Evolutionary conservation across 2,797 vertebrate species (phyloP).

Genomic region (Enteromius argenteus): DNA sequence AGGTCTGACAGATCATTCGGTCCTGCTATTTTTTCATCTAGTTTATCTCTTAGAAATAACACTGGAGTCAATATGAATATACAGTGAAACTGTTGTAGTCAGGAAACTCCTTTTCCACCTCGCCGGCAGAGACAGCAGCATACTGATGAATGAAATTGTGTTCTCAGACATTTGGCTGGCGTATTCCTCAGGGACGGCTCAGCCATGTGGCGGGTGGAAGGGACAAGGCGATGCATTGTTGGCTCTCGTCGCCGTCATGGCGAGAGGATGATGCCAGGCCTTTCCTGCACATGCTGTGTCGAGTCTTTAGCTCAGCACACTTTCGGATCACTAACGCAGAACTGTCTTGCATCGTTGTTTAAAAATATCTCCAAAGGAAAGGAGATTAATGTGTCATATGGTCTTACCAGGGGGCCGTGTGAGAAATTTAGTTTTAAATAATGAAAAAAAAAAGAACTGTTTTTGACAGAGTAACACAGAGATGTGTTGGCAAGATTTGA

Average conservation of each 20-base stretch:
- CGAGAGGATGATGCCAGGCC: slow-evolving; percentile 34
- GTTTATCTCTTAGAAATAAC: neutral
- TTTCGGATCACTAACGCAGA: slow-evolving; percentile 33
- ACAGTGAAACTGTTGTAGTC: slow-evolving; percentile 1
- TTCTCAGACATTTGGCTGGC: slow-evolving; percentile 44
- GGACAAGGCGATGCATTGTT: slow-evolving; percentile 47
- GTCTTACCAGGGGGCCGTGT: neutral
- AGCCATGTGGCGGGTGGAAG: slow-evolving; percentile 47
- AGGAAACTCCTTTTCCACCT: slow-evolving; percentile 15
- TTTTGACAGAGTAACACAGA: neutral
- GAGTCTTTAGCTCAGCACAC: slow-evolving; percentile 44
- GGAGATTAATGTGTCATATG: neutral
- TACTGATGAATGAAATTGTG: slow-evolving; percentile 42
- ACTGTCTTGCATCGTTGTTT: slow-evolving; percentile 38
- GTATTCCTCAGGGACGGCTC: slow-evolving; percentile 26
- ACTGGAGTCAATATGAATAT: neutral
- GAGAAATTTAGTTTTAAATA: slow-evolving; percentile 1
- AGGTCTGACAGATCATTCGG: slow-evolving; percentile 17
- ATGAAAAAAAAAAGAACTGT: neutral
- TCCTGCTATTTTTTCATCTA: neutral
- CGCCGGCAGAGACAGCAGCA: slow-evolving; percentile 1
- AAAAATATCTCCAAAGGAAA: slow-evolving; percentile 40
- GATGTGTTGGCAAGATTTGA: neutral
- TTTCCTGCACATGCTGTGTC: slow-evolving; percentile 43
- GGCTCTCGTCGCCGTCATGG: slow-evolving; percentile 20